These are phyloP conservation scores for Trichomycterus rosablanca DNA, from an alignment of 2,113 vertebrate genomes.

Conservation along the genomic window DNA sequence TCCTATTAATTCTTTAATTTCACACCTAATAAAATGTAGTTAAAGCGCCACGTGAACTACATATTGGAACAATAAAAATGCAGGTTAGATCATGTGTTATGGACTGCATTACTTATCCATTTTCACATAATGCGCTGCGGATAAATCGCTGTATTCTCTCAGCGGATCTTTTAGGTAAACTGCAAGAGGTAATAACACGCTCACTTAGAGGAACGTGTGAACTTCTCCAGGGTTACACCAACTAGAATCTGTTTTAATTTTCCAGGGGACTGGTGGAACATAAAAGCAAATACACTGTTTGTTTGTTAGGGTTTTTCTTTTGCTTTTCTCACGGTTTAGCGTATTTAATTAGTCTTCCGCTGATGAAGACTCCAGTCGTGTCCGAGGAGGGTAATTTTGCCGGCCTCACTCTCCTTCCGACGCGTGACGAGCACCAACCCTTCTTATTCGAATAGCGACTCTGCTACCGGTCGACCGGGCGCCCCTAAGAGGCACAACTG, in stretches of 20 bases:
- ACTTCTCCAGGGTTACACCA: conserved; percentile 15
- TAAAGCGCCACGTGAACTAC: conserved; percentile 49
- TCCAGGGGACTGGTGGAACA: not conserved
- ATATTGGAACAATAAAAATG: conserved; percentile 52
- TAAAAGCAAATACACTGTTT: conserved; percentile 4
- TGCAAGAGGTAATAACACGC: conserved; percentile 33
- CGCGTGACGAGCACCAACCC: too few species aligned
- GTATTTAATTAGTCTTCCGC: too few species aligned
- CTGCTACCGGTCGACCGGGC: too few species aligned
- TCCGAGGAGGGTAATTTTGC: too few species aligned
- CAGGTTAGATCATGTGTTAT: conserved; percentile 50
- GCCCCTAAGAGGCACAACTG: too few species aligned
- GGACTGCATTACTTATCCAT: conserved; percentile 40
- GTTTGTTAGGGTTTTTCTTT: too few species aligned
- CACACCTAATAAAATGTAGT: conserved; percentile 66
- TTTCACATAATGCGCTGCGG: conserved; percentile 40
- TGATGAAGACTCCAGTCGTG: too few species aligned
- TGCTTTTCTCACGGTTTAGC: too few species aligned
- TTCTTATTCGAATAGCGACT: too few species aligned
- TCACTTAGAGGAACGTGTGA: conserved; percentile 18
- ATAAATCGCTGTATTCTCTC: conserved; percentile 41
- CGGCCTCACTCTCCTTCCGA: too few species aligned
- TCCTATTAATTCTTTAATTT: conserved; percentile 67
- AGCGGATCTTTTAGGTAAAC: conserved; percentile 39
- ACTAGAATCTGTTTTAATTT: conserved; percentile 18